These are phyloP conservation scores for Pituophis catenifer DNA, from an alignment of 2,113 vertebrate genomes.

Conservation along the genomic window DNA sequence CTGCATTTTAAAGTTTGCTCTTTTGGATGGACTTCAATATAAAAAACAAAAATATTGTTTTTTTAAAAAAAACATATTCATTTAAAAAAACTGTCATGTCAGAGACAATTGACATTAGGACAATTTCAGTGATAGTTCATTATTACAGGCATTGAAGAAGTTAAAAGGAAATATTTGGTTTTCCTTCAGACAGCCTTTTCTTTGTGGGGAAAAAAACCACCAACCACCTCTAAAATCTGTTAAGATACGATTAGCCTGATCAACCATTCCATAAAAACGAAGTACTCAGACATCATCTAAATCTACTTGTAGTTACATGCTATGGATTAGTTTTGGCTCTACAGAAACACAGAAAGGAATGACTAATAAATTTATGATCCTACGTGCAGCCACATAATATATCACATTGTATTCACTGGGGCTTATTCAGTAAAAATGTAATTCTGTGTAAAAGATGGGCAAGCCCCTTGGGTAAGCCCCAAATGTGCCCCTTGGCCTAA, in stretches of 20 bases:
- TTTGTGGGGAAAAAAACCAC: accelerated
- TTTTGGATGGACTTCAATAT: slow-evolving; percentile 38
- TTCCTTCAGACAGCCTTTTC: neutral
- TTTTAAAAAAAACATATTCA: slow-evolving; percentile 19
- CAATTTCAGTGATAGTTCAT: neutral
- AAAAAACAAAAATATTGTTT: slow-evolving; percentile 16
- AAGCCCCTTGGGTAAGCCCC: neutral
- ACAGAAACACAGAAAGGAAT: neutral
- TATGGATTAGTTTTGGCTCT: neutral
- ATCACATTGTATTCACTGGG: neutral
- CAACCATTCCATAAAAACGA: neutral
- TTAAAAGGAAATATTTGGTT: neutral
- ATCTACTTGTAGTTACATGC: neutral
- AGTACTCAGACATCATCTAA: neutral
- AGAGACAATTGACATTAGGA: slow-evolving; percentile 28
- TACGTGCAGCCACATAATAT: neutral
- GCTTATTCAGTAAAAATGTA: neutral
- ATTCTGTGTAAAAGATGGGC: neutral
- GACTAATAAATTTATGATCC: neutral
- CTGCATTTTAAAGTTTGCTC: slow-evolving; percentile 35
- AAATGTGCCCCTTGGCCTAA: neutral
- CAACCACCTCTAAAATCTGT: neutral
- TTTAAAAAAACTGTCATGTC: slow-evolving; percentile 2
- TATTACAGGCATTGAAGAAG: neutral
- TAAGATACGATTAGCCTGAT: neutral